Base-by-base conservation (phyloP, 2,113 vertebrate genomes). In the Pelobates fuscus region DNA sequence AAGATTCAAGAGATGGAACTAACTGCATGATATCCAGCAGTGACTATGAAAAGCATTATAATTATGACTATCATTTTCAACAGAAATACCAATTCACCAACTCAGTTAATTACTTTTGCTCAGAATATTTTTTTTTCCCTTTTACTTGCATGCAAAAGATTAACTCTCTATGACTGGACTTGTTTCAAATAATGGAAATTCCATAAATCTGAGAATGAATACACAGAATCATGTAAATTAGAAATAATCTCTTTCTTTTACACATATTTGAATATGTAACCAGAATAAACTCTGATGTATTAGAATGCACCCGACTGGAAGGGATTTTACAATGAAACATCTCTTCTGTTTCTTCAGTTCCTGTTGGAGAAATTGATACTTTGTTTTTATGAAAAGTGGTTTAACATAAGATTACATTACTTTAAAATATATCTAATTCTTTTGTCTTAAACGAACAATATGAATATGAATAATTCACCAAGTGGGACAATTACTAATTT, bases 1-100 rank as follows among this genome's bases (percentile, higher is more conserved):
- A 75, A 58, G 24, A 67, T 76, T 76, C 37, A 59, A 32, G 37
- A 67, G 54, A 67, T 67, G 55, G 25, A 76, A 76, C 49, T 67
- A 67, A 57, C 25, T 58, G 61, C 59, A 58, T 25, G 29, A 66
- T 37, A 65, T 66, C 71, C 71, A 55, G 30, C 62, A 66, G 61
- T 44, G 49, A 66, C 18, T 37, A 74, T 44, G 60, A 66, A 44
- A 58, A 66, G 32, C 62, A 58, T 65, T 66, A 66, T 74, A 57
- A 65, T 65, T 74, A 74, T 66, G 30, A 57, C 30, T 58, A 66
- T 65, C 29, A 58, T 74, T 65, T 55, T 55, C 21, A 15, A 66
- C 21, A 74, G 61, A 74, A 49, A 63, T 37, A 65, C 65, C 32
- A 65, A 65, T 74, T 66, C 71, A 65, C 21, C 30, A 41, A 37